phyloP scores from a whole-genome alignment of 1,140 invertebrate genomes.

The Lineus longissimus region DNA sequence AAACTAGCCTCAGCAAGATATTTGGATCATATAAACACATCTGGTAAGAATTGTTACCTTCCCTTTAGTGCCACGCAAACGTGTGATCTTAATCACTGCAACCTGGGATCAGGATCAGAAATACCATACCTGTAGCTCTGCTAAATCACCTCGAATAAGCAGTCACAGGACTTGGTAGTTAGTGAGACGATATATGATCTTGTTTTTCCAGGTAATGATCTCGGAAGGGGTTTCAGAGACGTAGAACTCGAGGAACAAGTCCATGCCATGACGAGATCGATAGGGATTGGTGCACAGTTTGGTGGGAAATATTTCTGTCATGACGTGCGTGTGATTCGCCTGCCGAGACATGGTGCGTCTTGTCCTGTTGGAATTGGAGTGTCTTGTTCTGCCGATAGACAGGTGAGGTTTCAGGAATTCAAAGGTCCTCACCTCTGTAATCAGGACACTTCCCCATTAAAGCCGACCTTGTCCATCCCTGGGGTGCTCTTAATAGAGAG shows the following conservation, averaged over 20 bases:
- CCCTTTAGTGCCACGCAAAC: too few relatives aligned
- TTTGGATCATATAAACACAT: conserved; percentile 47
- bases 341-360: conserved; percentile 53
- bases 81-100: too few relatives aligned
- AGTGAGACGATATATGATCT: background rate
- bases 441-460: too few relatives aligned
- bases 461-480: background rate
- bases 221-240: conserved; percentile 52
- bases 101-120: too few relatives aligned
- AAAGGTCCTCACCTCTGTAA: background rate
- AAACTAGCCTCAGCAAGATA: conserved; percentile 53
- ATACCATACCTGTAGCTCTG: too few relatives aligned
- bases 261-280: conserved; percentile 44
- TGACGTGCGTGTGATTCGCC: conserved; percentile 51
- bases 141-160: too few relatives aligned
- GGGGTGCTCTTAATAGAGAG: too few relatives aligned
- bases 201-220: conserved; percentile 47
- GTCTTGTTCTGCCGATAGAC: conserved; percentile 54
- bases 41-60: conserved; percentile 27
- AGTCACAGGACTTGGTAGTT: background rate
- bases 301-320: conserved; percentile 56
- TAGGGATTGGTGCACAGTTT: conserved; percentile 55
- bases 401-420: conserved; percentile 29
- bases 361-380: conserved; percentile 54
- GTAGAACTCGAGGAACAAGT: conserved; percentile 47